A percentile compares a stretch with the other conserved stretches of the same genome.
These are phyloP conservation scores for Micrastur ruficollis DNA, from an alignment of 2,797 vertebrate genomes.

Conservation along the genomic window DNA sequence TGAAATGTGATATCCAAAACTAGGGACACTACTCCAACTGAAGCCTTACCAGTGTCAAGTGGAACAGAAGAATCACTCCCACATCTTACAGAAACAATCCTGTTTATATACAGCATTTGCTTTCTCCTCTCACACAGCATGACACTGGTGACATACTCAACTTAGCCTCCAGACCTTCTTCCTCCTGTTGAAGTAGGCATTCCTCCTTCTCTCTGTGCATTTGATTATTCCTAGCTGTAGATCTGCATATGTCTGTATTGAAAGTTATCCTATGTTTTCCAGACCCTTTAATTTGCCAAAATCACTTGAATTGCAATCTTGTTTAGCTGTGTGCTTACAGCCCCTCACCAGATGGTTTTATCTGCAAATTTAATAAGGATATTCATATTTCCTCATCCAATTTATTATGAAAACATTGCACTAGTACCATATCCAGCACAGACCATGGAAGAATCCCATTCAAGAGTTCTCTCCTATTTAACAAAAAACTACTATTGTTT, in stretches of 20 bases:
- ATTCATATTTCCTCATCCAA: neutral
- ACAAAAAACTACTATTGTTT: neutral
- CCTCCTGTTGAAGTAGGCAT: neutral
- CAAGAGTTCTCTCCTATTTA: neutral
- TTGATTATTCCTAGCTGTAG: neutral
- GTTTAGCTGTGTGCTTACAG: neutral
- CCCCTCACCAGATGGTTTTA: neutral
- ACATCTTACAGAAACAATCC: neutral
- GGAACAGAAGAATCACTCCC: neutral
- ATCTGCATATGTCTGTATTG: neutral
- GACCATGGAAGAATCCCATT: neutral
- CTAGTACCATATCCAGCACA: neutral
- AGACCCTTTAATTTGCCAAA: neutral
- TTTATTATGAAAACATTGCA: neutral
- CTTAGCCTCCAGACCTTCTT: neutral
- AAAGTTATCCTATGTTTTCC: neutral
- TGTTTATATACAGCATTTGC: neutral
- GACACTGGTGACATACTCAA: neutral
- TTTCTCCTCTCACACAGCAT: neutral
- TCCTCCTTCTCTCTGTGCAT: neutral
- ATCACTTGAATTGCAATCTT: neutral
- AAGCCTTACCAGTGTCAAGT: neutral
- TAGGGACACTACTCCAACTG: neutral
- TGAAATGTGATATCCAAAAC: neutral
- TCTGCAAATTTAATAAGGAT: neutral